These are phyloP conservation scores for Colletes gigas DNA, from an alignment of 1,140 invertebrate genomes.

Conservation along the genomic window DNA sequence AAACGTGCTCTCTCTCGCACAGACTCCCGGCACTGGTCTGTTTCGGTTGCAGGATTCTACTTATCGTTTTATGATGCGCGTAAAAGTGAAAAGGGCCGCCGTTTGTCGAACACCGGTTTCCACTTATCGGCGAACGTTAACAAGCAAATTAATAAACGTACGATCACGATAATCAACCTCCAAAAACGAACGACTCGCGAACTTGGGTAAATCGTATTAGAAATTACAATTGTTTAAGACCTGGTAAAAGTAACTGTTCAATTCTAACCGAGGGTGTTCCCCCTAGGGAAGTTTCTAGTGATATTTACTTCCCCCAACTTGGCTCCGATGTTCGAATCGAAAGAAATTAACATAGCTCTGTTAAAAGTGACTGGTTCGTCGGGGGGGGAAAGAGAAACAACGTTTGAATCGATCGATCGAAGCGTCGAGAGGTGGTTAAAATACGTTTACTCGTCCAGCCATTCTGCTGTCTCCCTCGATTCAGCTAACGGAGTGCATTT, in stretches of 20 bases:
- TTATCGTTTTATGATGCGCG: background rate
- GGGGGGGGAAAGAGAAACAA: constrained; percentile 5
- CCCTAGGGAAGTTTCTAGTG: background rate
- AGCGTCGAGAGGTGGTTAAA: constrained; percentile 35
- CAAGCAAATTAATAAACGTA: background rate
- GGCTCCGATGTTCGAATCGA: background rate
- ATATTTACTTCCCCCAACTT: background rate
- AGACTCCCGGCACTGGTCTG: background rate
- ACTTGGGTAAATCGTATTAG: too few species aligned
- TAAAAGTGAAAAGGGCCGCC: background rate
- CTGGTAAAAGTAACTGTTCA: too few species aligned
- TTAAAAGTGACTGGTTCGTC: background rate
- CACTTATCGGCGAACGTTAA: background rate
- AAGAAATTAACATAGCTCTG: constrained; percentile 22
- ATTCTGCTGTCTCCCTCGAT: constrained; percentile 7
- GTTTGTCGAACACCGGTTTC: background rate
- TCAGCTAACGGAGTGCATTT: background rate
- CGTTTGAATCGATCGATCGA: constrained; percentile 20
- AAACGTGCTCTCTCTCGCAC: constrained; percentile 6
- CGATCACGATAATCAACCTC: background rate
- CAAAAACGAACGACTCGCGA: too few species aligned
- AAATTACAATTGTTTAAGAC: too few species aligned
- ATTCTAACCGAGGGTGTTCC: too few species aligned
- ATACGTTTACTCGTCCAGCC: constrained; percentile 35
- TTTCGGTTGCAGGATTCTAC: constrained; percentile 5